Percentiles rank a stretch among this genome's conserved stretches.
phyloP scores from a whole-genome alignment of 2,113 vertebrate species.

The Charadrius vociferus region DNA sequence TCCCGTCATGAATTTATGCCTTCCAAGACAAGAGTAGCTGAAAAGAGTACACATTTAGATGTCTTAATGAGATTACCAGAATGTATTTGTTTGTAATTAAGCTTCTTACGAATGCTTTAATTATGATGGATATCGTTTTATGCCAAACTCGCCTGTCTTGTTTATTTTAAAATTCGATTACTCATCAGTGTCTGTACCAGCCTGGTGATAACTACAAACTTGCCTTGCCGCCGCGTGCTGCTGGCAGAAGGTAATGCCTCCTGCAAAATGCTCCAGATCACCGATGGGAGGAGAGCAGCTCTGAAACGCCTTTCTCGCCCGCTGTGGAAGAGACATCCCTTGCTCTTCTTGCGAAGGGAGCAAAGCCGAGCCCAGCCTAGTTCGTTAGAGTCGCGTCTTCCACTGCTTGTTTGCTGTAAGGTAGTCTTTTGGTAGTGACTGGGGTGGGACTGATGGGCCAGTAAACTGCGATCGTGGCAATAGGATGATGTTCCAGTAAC shows the following conservation, averaged over 20 bases:
- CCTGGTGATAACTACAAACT: not conserved
- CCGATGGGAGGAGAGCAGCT: not conserved
- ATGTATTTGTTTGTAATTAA: not conserved
- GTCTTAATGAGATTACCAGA: not conserved
- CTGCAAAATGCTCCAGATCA: not conserved
- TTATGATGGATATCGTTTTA: not conserved
- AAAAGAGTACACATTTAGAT: not conserved
- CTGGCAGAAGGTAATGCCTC: not conserved
- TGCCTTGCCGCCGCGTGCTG: not conserved
- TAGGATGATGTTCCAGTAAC: not conserved
- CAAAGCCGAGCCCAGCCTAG: not conserved
- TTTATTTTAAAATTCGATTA: not conserved
- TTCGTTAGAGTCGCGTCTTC: not conserved
- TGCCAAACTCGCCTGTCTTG: not conserved
- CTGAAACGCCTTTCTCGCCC: not conserved
- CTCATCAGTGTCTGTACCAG: not conserved
- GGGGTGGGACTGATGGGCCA: not conserved
- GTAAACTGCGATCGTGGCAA: fast-evolving
- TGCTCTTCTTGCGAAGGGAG: not conserved
- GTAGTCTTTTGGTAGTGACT: not conserved
- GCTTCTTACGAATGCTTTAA: not conserved
- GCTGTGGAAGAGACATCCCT: not conserved
- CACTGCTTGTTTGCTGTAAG: fast-evolving
- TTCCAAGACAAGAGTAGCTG: not conserved
- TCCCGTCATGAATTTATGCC: constrained; percentile 4